These are phyloP conservation scores for Pionites leucogaster DNA, from an alignment of 2,113 vertebrate species.

Conservation along the genomic window DNA sequence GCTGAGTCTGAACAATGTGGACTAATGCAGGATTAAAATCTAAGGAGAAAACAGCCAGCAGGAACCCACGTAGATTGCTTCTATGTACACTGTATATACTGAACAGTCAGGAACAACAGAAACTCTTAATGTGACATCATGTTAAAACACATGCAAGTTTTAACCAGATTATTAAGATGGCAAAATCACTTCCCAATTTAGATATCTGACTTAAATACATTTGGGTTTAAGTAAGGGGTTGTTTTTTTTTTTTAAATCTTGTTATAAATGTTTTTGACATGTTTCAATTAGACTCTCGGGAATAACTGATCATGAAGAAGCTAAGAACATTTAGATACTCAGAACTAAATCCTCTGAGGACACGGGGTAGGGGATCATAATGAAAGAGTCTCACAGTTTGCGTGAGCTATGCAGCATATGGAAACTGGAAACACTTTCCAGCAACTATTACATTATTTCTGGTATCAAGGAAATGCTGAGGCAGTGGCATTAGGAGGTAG, in stretches of 20 bases:
- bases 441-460: neutral
- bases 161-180: neutral
- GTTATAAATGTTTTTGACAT: neutral
- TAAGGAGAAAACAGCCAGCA: neutral
- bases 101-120: neutral
- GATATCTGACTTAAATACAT: neutral
- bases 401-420: neutral
- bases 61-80: neutral
- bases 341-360: neutral
- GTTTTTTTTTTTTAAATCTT: neutral
- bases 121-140: neutral
- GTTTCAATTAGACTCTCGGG: neutral
- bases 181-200: neutral
- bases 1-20: neutral
- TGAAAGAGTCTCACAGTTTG: neutral
- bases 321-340: neutral
- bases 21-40: neutral
- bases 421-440: neutral
- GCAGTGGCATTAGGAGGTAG: neutral
- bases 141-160: neutral
- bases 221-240: neutral
- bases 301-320: neutral
- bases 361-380: neutral
- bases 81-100: accelerated
- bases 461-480: neutral